These are phyloP conservation scores for Rambutsinella grinnellia DNA, from an alignment of 2,888 invertebrate species.

Conservation along the genomic window DNA sequence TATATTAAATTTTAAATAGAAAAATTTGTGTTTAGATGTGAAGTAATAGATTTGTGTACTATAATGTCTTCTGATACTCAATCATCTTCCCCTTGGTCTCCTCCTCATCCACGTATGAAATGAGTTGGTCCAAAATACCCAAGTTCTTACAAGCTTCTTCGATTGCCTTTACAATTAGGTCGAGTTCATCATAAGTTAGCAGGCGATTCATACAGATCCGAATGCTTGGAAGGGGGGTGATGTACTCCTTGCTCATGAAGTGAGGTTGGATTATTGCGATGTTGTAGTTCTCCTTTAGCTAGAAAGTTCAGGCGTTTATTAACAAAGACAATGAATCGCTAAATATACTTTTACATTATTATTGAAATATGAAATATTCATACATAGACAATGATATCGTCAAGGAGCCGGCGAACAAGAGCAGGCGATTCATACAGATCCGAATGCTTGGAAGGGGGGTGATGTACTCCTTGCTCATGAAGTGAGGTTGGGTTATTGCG, in stretches of 20 bases:
- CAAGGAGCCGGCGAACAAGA: constrained; percentile 67
- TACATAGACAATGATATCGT: constrained; percentile 8
- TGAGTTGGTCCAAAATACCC: neutral
- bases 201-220: constrained; percentile 79
- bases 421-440: constrained; percentile 77
- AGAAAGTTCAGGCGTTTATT: too few relatives aligned
- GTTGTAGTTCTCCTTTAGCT: constrained; percentile 57
- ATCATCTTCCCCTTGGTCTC: constrained; percentile 8
- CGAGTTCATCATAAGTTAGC: constrained; percentile 76
- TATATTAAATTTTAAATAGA: too few relatives aligned
- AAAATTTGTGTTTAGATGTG: too few relatives aligned
- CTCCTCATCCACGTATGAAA: constrained; percentile 13
- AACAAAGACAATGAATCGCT: neutral
- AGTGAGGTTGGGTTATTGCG: constrained; percentile 79
- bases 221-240: constrained; percentile 79
- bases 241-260: constrained; percentile 79
- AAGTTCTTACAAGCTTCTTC: constrained; percentile 33
- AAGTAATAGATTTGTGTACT: neutral
- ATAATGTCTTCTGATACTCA: neutral
- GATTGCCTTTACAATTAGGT: constrained; percentile 40
- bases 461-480: constrained; percentile 78
- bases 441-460: constrained; percentile 81
- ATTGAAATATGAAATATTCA: constrained; percentile 28
- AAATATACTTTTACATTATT: neutral
- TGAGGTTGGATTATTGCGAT: constrained; percentile 80